Percentiles rank a stretch among this genome's conserved stretches.
phyloP scores from a whole-genome alignment of 2,797 vertebrate species.

The Perodicticus potto region DNA sequence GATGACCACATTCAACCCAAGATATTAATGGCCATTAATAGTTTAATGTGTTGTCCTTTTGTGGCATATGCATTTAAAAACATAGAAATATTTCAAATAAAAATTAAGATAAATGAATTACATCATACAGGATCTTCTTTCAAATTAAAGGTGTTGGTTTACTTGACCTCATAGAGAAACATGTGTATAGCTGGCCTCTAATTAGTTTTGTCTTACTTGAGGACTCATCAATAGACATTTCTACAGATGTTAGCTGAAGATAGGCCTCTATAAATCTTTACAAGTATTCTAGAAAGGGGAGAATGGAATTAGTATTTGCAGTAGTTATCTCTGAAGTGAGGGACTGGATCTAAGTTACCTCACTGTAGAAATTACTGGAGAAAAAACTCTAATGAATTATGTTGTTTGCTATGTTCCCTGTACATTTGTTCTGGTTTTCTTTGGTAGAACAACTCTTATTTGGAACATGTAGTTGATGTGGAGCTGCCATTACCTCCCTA shows the following conservation, averaged over 20 bases:
- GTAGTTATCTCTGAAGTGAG: conserved; percentile 14
- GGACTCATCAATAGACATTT: conserved; percentile 21
- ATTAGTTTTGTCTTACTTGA: conserved; percentile 2
- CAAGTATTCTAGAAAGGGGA: not conserved
- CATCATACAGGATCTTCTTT: not conserved
- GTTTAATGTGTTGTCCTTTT: conserved; percentile 44
- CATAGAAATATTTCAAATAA: conserved; percentile 43
- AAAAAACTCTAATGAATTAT: conserved; percentile 37
- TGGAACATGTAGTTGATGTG: not conserved
- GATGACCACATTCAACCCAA: not conserved
- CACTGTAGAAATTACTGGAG: conserved; percentile 59
- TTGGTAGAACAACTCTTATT: not conserved
- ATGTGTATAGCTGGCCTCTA: not conserved
- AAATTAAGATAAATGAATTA: conserved; percentile 57
- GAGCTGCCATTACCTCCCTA: not conserved
- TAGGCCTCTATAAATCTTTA: conserved; percentile 30
- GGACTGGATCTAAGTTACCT: conserved; percentile 26
- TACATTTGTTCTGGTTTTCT: conserved; percentile 42
- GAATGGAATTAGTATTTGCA: not conserved
- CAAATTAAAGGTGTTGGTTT: conserved; percentile 38
- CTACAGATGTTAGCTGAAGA: not conserved
- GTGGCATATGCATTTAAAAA: conserved; percentile 28
- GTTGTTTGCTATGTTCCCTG: not conserved
- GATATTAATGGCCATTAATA: conserved; percentile 34
- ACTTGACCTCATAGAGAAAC: conserved; percentile 44